Evolutionary conservation across 2,113 vertebrate genomes (phyloP).

Genomic region (Marmota flaviventris): DNA sequence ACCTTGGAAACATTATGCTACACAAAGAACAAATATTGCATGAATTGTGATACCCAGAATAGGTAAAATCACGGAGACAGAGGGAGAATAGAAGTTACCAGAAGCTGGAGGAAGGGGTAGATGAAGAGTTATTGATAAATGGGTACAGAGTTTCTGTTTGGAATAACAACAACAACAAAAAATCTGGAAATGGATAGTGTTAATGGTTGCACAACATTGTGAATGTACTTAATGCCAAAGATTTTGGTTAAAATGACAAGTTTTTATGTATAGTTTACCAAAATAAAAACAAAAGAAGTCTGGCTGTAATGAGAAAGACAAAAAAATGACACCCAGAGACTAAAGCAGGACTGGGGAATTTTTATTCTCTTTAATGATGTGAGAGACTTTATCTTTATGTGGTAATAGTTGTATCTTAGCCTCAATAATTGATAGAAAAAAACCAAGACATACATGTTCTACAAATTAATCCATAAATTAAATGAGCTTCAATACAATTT

Average conservation of each 20-base stretch:
- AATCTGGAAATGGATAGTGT: not conserved
- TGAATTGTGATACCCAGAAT: not conserved
- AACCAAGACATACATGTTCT: not conserved
- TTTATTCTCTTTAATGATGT: constrained; percentile 8
- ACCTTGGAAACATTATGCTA: constrained; percentile 19
- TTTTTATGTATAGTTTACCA: no score
- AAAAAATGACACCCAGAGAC: not conserved
- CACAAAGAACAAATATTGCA: not conserved
- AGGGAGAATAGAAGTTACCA: constrained; percentile 7
- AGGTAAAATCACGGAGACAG: not conserved
- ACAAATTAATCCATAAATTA: constrained; percentile 40
- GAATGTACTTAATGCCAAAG: constrained; percentile 4
- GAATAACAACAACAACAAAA: not conserved
- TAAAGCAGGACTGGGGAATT: not conserved
- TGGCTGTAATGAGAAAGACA: not conserved
- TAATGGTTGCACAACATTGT: not conserved
- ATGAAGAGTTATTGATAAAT: not conserved
- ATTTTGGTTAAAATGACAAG: not conserved
- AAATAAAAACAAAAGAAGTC: not conserved
- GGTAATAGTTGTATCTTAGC: not conserved
- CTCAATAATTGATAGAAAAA: not conserved
- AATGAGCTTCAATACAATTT: not conserved
- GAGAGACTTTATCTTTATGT: not conserved
- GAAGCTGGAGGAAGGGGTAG: not conserved
- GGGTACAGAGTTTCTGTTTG: not conserved